phyloP scores from a whole-genome alignment of 2,113 vertebrate genomes.

The Peromyscus polionotus region DNA sequence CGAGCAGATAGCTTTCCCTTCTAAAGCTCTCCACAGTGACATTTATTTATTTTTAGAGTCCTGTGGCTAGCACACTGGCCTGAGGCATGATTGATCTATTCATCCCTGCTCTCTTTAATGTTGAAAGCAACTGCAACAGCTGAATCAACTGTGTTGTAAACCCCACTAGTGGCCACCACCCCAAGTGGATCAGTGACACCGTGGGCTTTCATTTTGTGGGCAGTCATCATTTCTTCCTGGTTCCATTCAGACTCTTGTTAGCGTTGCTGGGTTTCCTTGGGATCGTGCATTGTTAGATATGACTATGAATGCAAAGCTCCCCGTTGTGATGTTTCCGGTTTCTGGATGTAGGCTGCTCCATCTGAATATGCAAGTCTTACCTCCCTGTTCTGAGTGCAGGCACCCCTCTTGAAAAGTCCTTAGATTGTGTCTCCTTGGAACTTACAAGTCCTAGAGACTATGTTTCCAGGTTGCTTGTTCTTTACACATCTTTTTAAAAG shows the following conservation, averaged over 20 bases:
- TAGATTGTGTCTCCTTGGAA: neutral
- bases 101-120: constrained; percentile 30
- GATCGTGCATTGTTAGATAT: neutral
- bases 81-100: constrained; percentile 43
- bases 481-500: neutral
- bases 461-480: neutral
- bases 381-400: neutral
- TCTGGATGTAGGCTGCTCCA: neutral
- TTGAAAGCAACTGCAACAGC: neutral
- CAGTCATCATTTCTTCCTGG: neutral
- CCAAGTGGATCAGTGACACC: neutral
- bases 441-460: neutral
- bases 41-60: constrained; percentile 76
- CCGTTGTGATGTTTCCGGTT: neutral
- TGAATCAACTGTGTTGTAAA: constrained; percentile 44
- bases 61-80: constrained; percentile 47
- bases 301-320: neutral
- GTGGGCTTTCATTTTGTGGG: constrained; percentile 19
- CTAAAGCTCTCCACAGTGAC: constrained; percentile 30
- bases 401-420: neutral
- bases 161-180: neutral
- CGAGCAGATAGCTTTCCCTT: constrained; percentile 60
- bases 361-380: neutral
- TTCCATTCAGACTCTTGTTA: constrained; percentile 40
- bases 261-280: neutral